Evolutionary conservation across 2,888 invertebrate species (phyloP).

Genomic region (Acleris emargana): DNA sequence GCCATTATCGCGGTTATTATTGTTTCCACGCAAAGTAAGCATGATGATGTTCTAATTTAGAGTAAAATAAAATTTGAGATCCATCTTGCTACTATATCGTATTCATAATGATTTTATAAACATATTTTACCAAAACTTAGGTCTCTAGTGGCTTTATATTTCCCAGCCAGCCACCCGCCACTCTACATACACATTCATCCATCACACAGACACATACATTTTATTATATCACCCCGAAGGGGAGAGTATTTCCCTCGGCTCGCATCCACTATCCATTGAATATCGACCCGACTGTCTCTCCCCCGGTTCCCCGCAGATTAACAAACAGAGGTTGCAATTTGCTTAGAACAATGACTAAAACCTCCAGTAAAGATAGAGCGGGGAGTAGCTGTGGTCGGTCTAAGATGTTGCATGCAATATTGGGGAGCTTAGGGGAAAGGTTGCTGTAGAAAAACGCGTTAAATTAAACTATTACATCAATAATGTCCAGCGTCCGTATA

Average conservation of each 20-base stretch:
- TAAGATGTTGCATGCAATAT: neutral
- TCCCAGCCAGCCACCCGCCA: neutral
- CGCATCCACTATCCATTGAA: slow-evolving; percentile 18
- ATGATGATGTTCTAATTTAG: too few relatives aligned
- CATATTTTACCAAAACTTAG: too few relatives aligned
- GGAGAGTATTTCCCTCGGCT: slow-evolving; percentile 14
- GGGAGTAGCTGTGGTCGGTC: neutral
- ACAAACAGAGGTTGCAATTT: slow-evolving; percentile 7
- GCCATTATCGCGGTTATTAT: too few relatives aligned
- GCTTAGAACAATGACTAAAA: neutral
- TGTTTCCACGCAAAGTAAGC: too few relatives aligned
- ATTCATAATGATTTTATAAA: too few relatives aligned
- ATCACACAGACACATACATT: slow-evolving; percentile 8
- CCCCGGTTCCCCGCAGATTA: slow-evolving; percentile 5
- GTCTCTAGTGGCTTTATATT: slow-evolving; percentile 1
- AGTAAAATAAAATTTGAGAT: too few relatives aligned
- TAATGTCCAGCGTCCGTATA: too few relatives aligned
- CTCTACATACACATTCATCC: slow-evolving; percentile 17
- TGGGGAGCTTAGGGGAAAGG: too few relatives aligned
- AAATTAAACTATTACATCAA: too few relatives aligned
- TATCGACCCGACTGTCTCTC: slow-evolving; percentile 6
- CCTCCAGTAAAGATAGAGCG: neutral
- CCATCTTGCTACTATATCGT: too few relatives aligned
- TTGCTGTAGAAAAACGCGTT: too few relatives aligned
- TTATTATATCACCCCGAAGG: slow-evolving; percentile 12